phyloP scores from a whole-genome alignment of 2,797 vertebrate genomes.

The Podarcis siculus region DNA sequence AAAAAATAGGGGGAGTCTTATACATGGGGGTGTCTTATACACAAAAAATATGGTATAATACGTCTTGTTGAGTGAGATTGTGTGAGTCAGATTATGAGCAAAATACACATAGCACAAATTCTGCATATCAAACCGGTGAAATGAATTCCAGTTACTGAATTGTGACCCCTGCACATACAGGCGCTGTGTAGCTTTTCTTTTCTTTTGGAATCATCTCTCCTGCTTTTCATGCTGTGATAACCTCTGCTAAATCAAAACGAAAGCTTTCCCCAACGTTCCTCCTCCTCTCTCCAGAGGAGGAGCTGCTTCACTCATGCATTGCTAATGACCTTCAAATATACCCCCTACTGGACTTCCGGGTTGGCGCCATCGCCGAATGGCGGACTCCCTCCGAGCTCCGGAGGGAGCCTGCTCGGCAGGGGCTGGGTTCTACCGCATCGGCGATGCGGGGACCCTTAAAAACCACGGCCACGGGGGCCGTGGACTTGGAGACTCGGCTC shows the following conservation, averaged over 20 bases:
- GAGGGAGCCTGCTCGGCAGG: too few relatives aligned
- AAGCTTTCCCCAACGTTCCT: background rate
- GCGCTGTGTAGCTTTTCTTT: background rate
- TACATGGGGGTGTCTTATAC: too few relatives aligned
- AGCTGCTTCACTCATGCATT: background rate
- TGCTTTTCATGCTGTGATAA: background rate
- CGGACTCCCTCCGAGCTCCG: too few relatives aligned
- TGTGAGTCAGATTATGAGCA: background rate
- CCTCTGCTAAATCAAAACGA: background rate
- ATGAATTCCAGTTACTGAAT: background rate
- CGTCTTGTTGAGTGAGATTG: background rate
- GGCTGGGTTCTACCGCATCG: too few relatives aligned
- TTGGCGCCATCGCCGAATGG: too few relatives aligned
- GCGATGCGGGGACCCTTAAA: too few relatives aligned
- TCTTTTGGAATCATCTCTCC: background rate
- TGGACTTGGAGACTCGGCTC: too few relatives aligned
- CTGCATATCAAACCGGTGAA: background rate
- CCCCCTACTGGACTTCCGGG: too few relatives aligned
- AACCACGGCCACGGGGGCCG: too few relatives aligned
- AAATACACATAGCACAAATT: background rate
- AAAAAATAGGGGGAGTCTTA: too few relatives aligned
- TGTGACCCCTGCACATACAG: background rate
- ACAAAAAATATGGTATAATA: too few relatives aligned
- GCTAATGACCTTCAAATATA: background rate
- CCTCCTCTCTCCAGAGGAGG: background rate